Evolutionary conservation across 1,140 invertebrate genomes (phyloP), one percentile per base, ranked within the genome.

Genomic region (Meloidogyne exigua): DNA sequence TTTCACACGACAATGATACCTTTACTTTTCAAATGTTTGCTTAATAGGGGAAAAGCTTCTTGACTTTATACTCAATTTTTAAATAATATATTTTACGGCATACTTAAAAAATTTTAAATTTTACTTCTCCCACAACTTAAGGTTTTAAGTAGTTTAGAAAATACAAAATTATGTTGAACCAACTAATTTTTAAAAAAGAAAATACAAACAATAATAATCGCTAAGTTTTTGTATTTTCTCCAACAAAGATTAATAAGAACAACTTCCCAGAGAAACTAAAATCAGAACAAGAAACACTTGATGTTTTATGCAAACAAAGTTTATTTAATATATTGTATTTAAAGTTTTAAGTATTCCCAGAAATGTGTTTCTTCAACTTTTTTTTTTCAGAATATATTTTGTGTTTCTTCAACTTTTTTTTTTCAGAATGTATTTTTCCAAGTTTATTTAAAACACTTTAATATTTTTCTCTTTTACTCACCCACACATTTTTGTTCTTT

Each of bases 271-370:
- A 49, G 18, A 57, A 57, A 57, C 49, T n/a, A 57, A 57, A n/a
- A 57, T n/a, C 36, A 39, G 36, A 7, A 39, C 36, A 9, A 39
- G 36, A 7, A 44, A 18, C 49, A 57, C 49, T 57, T 57, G 49
- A 57, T 57, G 36, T 67, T 32, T 67, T 67, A 67, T 1, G 9
- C n/a, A 39, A 28, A 67, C 65, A 67, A 67, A 67, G 36, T 67
- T 67, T 67, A 67, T 39, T 39, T 32, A 32, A 32, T 3, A 3
- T 32, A 7, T 7, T 32, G 7, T 2, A 3, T 32, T 32, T 3
- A 32, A 32, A 32, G 2, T 32, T 32, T 32, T 39, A 10, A 9
- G 36, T 39, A 39, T 39, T 39, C 10, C 10, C 9, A 9, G 9
- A 39, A 39, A 21, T 57, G 49, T 57, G n/a, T 57, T 57, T 57